Evolutionary conservation across 2,888 invertebrate species (phyloP), one percentile per base, ranked within the genome.

Genomic region (Yponomeuta malinellus): DNA sequence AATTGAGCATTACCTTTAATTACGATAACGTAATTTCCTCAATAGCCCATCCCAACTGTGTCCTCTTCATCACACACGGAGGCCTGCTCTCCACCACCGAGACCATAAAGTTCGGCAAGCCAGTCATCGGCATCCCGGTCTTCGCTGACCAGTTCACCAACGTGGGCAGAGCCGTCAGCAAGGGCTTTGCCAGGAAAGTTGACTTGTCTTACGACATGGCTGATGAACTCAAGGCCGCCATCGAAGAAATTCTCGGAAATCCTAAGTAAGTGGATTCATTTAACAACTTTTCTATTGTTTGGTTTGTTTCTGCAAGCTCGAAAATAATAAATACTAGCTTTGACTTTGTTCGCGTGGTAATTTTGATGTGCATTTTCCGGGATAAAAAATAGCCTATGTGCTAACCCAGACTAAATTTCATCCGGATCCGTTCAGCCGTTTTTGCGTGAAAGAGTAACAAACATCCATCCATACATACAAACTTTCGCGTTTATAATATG

Each of bases 1-100:
- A 23, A 23, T 23, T 23, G 23, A 23, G 23, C 23, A 23, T 23
- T 23, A 23, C 23, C 23, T 23, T 23, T 23, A 23, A 23, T 23
- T 23, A 23, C 23, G 23, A 23, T 23, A 0, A 23, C 8, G 43
- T 6, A 43, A 59, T 59, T 59, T 59, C 1, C 52, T 12, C 52
- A 59, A 59, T 78, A 87, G 87, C 82, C 0, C 87, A 86, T 73
- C 82, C 83, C 0, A 89, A 88, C 63, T 68, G 82, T 1, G 84
- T 79, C 64, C 71, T 88, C 2, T 89, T 89, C 74, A 82, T 89
- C 48, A 85, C 88, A 0, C 89, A 89, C 48, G 89, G 89, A n/a
- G 89, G 89, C 10, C 85, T 82, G 68, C 75, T 89, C 0, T 89
- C 89, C 0, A 86, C 84, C 0, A 83, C 84, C 9, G 89, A 89